Percentiles rank a stretch among this genome's conserved stretches.
These are phyloP conservation scores for Oncorhynchus tshawytscha DNA, from an alignment of 2,113 vertebrate species.

Conservation along the genomic window DNA sequence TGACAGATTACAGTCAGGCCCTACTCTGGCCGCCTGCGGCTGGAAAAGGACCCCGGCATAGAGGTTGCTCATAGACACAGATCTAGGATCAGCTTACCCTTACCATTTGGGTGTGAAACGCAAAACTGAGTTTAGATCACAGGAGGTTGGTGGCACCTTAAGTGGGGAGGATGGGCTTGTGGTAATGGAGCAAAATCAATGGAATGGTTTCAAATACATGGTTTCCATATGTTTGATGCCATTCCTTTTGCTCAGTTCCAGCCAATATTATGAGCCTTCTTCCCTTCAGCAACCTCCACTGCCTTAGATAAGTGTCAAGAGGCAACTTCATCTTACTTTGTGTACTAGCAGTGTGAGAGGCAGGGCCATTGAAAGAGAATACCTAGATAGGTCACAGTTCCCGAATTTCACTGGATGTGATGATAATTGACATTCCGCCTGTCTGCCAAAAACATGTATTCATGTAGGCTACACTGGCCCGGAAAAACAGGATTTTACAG, in stretches of 20 bases:
- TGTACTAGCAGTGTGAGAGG: slow-evolving; percentile 64
- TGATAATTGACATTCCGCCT: no score
- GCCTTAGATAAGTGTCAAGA: slow-evolving; percentile 29
- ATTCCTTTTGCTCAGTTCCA: no score
- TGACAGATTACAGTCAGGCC: slow-evolving; percentile 70
- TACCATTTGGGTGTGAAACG: not conserved
- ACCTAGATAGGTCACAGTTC: slow-evolving; percentile 51
- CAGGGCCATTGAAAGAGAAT: slow-evolving; percentile 49
- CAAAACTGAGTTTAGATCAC: not conserved
- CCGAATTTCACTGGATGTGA: slow-evolving; percentile 31
- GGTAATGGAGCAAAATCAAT: no score
- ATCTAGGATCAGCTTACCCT: slow-evolving; percentile 37
- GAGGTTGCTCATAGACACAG: slow-evolving; percentile 49
- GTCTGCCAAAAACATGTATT: no score
- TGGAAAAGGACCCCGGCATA: slow-evolving; percentile 72
- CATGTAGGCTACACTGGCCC: no score
- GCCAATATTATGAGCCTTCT: no score
- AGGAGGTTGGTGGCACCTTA: not conserved
- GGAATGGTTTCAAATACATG: no score
- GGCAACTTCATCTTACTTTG: slow-evolving; percentile 51
- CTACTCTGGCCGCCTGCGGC: slow-evolving; percentile 88
- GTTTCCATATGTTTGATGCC: no score
- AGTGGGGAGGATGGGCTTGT: not conserved
- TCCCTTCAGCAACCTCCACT: no score
- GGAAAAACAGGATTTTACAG: slow-evolving; percentile 15